Evolutionary conservation across 2,113 vertebrate genomes (phyloP), one percentile per base, ranked within the genome.

Genomic region (Colistium nudipinnis): DNA sequence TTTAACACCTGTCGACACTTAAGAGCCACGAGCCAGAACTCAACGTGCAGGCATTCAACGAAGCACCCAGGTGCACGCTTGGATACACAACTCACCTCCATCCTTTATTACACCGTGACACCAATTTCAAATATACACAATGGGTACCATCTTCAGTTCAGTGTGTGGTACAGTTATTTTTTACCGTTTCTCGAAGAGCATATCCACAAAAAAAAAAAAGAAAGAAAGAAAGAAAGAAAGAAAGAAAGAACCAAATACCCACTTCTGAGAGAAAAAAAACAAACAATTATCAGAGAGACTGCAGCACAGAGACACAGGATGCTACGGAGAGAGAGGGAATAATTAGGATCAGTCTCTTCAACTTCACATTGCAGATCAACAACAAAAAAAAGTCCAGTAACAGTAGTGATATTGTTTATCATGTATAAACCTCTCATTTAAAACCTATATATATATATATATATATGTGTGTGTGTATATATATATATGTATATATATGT

Each of bases 51-150:
- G 11, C 27, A 12, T 10, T 19, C 9, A 19, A 19, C 31, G 49
- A 31, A 33, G 28, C 35, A 28, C 28, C 20, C 36, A 49, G 11
- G 88, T 61, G 85, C 88, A 90, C 93, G 92, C 93, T 94, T 94
- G 95, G 95, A 93, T 95, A 96, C 95, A 95, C 94, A 95, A 94
- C 91, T 92, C 86, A 94, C 93, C 90, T 95, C 91, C 91, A 93
- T 93, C 91, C 82, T 96, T 97, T 95, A 96, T 98, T 97, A 97
- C 92, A 94, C 94, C 93, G 94, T 94, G 94, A 98, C 96, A 95
- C 93, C 87, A 87, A 95, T 93, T 96, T 95, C 91, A 94, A 96
- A 98, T 96, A 94, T 98, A 98, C 96, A 99, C 93, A 93, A 94
- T 94, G 92, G 94, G 94, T 95, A 96, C 93, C 92, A 48, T 90